phyloP scores from a whole-genome alignment of 2,888 invertebrate genomes.

The Chrysolina americana region DNA sequence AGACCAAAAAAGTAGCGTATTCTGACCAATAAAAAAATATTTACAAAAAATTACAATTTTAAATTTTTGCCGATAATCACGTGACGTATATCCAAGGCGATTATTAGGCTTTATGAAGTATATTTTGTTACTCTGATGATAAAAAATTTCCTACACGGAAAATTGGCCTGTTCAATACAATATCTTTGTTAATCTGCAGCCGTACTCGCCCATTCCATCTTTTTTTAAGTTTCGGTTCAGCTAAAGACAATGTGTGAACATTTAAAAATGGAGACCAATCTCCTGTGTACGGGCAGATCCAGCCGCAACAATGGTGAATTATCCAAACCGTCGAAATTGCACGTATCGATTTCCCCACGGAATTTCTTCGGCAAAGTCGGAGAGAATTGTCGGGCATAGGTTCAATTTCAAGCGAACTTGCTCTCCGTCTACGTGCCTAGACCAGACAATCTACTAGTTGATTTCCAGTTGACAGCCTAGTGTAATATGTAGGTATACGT shows the following conservation, averaged over 20 bases:
- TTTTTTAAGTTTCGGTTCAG: not conserved
- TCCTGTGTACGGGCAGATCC: constrained; percentile 2
- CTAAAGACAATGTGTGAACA: not conserved
- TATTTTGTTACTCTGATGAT: too few relatives aligned
- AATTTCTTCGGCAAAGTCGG: constrained; percentile 30
- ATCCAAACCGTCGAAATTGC: constrained; percentile 18
- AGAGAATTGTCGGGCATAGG: constrained; percentile 33
- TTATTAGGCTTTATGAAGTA: too few relatives aligned
- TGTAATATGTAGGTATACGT: constrained; percentile 32
- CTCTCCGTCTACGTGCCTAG: constrained; percentile 46
- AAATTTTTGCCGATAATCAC: too few relatives aligned
- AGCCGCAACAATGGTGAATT: constrained; percentile 3
- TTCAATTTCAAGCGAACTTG: constrained; percentile 43
- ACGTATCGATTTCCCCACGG: constrained; percentile 26
- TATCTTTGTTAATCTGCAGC: too few relatives aligned
- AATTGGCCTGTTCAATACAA: too few relatives aligned
- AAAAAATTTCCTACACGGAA: too few relatives aligned
- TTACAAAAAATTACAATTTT: too few relatives aligned
- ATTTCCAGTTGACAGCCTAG: constrained; percentile 35
- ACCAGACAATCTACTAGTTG: constrained; percentile 45
- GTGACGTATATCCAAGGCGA: too few relatives aligned
- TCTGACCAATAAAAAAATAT: too few relatives aligned
- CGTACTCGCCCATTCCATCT: too few relatives aligned
- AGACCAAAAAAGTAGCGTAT: too few relatives aligned
- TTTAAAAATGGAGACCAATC: not conserved